Evolutionary conservation across 2,113 vertebrate species (phyloP).

Genomic region (Isurus oxyrinchus): DNA sequence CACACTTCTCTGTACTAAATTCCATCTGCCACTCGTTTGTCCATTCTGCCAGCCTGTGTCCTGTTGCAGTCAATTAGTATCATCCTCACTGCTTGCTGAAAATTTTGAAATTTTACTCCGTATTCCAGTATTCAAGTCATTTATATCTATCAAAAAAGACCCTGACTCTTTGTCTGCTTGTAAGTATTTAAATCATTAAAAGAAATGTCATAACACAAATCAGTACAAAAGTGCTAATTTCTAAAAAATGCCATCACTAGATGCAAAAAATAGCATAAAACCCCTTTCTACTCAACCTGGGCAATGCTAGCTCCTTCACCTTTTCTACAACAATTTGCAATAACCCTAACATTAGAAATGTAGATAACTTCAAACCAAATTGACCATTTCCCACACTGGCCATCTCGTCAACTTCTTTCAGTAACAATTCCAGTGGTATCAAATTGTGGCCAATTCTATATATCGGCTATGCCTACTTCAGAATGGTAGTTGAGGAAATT

Average conservation of each 20-base stretch:
- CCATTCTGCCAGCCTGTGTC: no score
- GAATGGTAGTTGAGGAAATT: background rate
- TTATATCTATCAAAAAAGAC: no score
- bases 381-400: background rate
- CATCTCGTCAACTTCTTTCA: background rate
- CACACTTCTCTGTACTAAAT: no score
- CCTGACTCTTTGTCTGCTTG: background rate
- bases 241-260: background rate
- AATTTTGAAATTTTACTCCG: no score
- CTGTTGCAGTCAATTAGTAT: no score
- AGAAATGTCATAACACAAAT: background rate
- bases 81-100: no score
- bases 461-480: background rate
- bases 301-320: background rate
- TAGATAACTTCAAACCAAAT: background rate
- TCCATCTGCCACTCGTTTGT: no score
- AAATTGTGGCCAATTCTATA: background rate
- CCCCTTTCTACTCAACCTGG: background rate
- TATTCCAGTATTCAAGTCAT: no score
- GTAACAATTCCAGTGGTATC: no score
- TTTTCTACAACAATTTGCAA: background rate
- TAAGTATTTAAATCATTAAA: background rate
- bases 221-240: background rate
- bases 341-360: background rate
- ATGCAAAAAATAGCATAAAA: background rate